phyloP scores from a whole-genome alignment of 2,888 invertebrate species.

The Neoitamus cyanurus region DNA sequence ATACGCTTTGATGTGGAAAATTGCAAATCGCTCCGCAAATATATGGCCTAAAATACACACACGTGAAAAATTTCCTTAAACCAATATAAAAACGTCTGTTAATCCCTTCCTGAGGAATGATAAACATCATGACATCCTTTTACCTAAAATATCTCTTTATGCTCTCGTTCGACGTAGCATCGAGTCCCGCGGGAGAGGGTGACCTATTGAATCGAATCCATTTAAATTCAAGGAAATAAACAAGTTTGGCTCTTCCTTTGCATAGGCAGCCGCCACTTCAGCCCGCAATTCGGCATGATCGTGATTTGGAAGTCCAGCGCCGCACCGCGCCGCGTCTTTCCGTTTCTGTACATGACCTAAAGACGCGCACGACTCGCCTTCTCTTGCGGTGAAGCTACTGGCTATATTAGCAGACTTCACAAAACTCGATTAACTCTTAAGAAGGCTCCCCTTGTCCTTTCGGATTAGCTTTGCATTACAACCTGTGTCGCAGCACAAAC shows the following conservation, averaged over 20 bases:
- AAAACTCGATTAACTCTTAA: conserved; percentile 23
- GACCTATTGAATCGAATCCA: background rate
- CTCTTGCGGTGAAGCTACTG: background rate
- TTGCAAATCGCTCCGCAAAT: conserved; percentile 2
- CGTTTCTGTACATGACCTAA: background rate
- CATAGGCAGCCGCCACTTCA: background rate
- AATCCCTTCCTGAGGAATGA: background rate
- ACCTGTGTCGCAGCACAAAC: conserved; percentile 1
- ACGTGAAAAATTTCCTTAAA: conserved; percentile 14
- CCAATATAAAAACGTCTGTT: conserved; percentile 16
- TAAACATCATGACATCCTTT: conserved; percentile 2
- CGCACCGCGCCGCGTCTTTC: background rate
- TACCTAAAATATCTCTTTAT: background rate
- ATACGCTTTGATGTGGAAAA: conserved; percentile 4
- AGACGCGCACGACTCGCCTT: background rate
- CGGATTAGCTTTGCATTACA: conserved; percentile 17
- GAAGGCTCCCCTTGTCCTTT: conserved; percentile 23
- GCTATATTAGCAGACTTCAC: background rate
- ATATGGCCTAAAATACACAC: background rate
- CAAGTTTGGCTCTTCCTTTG: background rate
- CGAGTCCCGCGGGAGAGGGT: background rate
- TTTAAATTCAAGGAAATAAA: conserved; percentile 24
- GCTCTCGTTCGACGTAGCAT: background rate
- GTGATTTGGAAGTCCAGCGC: background rate
- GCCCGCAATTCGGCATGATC: background rate